These are phyloP conservation scores for Tuberolachnus salignus DNA, from an alignment of 2,888 invertebrate genomes.

Conservation along the genomic window DNA sequence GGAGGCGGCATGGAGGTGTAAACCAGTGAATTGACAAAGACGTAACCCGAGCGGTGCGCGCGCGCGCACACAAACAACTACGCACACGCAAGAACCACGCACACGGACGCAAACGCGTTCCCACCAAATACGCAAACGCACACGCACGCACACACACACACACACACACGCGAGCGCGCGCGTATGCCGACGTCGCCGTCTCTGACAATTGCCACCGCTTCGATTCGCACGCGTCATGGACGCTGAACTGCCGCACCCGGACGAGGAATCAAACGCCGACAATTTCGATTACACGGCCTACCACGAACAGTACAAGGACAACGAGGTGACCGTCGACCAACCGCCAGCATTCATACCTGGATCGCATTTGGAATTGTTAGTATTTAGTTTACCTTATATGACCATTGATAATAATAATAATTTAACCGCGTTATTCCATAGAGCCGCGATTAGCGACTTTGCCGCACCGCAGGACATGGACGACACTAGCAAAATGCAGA, in stretches of 20 bases:
- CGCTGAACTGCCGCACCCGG: constrained; percentile 64
- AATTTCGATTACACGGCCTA: constrained; percentile 76
- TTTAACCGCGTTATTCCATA: constrained; percentile 68
- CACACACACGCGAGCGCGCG: not conserved
- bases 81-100: too few species aligned
- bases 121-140: not conserved
- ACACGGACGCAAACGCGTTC: too few species aligned
- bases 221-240: constrained; percentile 65
- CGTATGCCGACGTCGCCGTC: not conserved
- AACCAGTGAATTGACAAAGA: too few species aligned
- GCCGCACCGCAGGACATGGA: constrained; percentile 64
- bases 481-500: constrained; percentile 65
- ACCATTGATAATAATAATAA: constrained; percentile 70
- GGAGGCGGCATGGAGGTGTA: too few species aligned
- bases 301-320: constrained; percentile 73
- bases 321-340: constrained; percentile 74
- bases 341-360: constrained; percentile 72
- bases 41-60: too few species aligned
- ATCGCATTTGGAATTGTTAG: constrained; percentile 65
- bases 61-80: too few species aligned
- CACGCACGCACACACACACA: not conserved
- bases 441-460: constrained; percentile 65
- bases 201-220: not conserved
- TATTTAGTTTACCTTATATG: constrained; percentile 65
- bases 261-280: constrained; percentile 68